A percentile compares a stretch with the other conserved stretches of the same genome.
Evolutionary conservation across 2,797 vertebrate genomes (phyloP).

Genomic region (Myoxocephalus aenaeus): DNA sequence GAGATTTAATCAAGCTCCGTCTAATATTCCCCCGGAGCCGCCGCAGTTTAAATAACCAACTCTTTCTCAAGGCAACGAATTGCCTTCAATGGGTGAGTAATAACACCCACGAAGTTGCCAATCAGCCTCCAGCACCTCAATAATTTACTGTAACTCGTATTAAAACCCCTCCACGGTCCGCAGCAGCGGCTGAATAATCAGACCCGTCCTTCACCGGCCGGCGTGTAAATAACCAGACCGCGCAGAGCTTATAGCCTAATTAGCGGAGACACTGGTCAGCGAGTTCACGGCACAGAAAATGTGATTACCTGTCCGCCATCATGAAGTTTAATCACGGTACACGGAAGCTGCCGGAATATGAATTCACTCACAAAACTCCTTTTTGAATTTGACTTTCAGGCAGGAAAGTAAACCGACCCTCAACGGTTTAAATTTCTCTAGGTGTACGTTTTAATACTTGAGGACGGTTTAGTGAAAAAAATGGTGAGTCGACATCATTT

Average conservation of each 20-base stretch:
- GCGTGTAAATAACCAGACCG: slow-evolving; percentile 24
- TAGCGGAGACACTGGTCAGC: slow-evolving; percentile 18
- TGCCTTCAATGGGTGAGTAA: slow-evolving; percentile 58
- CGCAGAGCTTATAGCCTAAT: slow-evolving; percentile 26
- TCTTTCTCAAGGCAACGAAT: slow-evolving; percentile 44
- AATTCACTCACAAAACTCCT: background rate
- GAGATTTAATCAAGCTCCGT: slow-evolving; percentile 59
- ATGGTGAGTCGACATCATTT: slow-evolving; percentile 34
- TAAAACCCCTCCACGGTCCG: slow-evolving; percentile 46
- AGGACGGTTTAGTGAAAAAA: background rate
- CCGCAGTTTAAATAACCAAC: slow-evolving; percentile 61
- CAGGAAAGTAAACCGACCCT: slow-evolving; percentile 3
- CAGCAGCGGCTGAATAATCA: slow-evolving; percentile 60
- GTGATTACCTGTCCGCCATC: slow-evolving; percentile 24
- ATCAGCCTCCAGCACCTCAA: slow-evolving; percentile 57
- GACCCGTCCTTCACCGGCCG: slow-evolving; percentile 21
- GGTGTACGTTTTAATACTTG: background rate
- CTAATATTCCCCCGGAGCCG: slow-evolving; percentile 61
- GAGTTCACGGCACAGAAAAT: slow-evolving; percentile 10
- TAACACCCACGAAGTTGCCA: slow-evolving; percentile 51
- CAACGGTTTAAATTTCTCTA: slow-evolving; percentile 29
- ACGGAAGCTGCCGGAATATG: background rate
- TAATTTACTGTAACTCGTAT: slow-evolving; percentile 66
- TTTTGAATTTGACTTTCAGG: slow-evolving; percentile 12
- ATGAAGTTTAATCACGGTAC: background rate